A percentile compares a stretch with the other conserved stretches of the same genome.
Evolutionary conservation across 1,140 invertebrate genomes (phyloP).

Genomic region (Drosophila insularis): DNA sequence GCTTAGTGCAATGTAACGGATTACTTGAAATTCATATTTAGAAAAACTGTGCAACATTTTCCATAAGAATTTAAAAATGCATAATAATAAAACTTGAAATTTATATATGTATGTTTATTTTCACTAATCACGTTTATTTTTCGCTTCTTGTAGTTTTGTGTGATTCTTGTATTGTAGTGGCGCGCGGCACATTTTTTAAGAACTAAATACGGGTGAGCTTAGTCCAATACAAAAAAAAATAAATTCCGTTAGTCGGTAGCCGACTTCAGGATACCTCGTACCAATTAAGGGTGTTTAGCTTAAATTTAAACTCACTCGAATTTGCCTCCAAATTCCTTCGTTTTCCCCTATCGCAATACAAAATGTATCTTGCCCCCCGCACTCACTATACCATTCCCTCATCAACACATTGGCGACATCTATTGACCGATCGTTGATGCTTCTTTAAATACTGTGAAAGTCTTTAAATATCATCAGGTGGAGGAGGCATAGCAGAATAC

Average conservation of each 20-base stretch:
- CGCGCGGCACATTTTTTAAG: constrained; percentile 58
- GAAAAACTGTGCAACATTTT: too few species aligned
- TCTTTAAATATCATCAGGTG: not conserved
- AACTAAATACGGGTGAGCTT: constrained; percentile 68
- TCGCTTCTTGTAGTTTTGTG: constrained; percentile 58
- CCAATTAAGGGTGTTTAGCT: not conserved
- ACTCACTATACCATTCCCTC: not conserved
- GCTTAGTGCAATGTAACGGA: too few species aligned
- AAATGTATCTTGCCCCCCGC: not conserved
- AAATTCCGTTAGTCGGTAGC: constrained; percentile 12
- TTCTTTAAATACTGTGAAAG: not conserved
- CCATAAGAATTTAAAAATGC: not conserved
- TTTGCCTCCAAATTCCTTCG: constrained; percentile 34
- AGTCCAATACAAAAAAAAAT: constrained; percentile 35
- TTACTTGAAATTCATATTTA: too few species aligned
- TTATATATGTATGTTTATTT: constrained; percentile 36
- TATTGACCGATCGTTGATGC: not conserved
- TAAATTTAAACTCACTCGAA: constrained; percentile 10
- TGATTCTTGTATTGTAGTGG: constrained; percentile 56
- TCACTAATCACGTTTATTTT: constrained; percentile 79
- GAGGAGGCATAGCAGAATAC: not conserved
- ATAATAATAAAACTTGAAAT: constrained; percentile 2
- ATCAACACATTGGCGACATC: not conserved
- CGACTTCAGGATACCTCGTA: not conserved
- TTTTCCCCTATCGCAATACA: not conserved